Evolutionary conservation across 2,888 invertebrate species (phyloP).

Genomic region (Isoperla grammatica): DNA sequence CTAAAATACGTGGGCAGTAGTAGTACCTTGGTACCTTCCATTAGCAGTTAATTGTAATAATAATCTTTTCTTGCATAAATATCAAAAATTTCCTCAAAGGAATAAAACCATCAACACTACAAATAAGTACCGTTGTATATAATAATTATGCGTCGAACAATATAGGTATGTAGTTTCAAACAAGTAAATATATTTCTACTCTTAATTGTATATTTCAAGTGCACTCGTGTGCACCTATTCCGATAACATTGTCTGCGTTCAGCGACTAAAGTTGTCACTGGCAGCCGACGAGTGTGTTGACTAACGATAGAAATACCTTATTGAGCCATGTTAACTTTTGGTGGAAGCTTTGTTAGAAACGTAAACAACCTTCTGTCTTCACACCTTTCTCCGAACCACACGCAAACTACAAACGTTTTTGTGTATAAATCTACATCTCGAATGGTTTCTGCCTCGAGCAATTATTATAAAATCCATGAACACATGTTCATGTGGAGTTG

Average conservation of each 20-base stretch:
- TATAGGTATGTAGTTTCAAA: no score
- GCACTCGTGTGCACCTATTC: no score
- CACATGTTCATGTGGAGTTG: slow-evolving; percentile 9
- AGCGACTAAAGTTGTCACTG: neutral
- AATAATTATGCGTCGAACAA: no score
- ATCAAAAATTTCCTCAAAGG: slow-evolving; percentile 1
- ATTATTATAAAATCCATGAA: neutral
- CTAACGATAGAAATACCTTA: slow-evolving; percentile 22
- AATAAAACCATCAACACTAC: no score
- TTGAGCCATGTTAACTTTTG: slow-evolving; percentile 23
- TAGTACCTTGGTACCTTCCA: neutral
- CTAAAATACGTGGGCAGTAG: slow-evolving; percentile 3
- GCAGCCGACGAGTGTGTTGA: neutral
- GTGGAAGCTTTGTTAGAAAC: slow-evolving; percentile 10
- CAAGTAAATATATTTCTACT: no score
- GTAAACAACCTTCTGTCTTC: slow-evolving; percentile 10
- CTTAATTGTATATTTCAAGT: no score
- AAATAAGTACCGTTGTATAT: no score
- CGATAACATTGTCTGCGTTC: neutral
- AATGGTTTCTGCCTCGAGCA: neutral
- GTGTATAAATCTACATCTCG: slow-evolving; percentile 11
- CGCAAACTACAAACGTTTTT: neutral
- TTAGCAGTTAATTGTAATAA: neutral
- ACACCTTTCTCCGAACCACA: no score
- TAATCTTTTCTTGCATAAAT: slow-evolving; percentile 24